Evolutionary conservation across 2,888 invertebrate genomes (phyloP), one percentile per base, ranked within the genome.

Genomic region (Sphinx pinastri): DNA sequence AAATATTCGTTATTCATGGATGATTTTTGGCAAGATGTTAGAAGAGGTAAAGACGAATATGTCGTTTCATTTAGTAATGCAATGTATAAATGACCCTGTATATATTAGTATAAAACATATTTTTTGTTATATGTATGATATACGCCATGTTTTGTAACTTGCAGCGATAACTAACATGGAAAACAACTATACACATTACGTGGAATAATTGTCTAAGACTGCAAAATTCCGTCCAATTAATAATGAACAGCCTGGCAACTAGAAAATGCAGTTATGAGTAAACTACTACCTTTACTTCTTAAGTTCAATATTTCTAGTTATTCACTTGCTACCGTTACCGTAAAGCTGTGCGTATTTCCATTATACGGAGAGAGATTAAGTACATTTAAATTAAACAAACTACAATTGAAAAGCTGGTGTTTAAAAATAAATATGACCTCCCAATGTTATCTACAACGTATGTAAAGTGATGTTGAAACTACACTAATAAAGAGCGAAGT

Each of bases 291-390:
- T 55, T 67, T 55, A 57, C 67, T 38, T 68, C 71, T 72, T 58
- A 67, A 54, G 70, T 67, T 67, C 52, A 58, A 19, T 57, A 68
- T 68, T n/a, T 69, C 60, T 63, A 54, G 74, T 68, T 71, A 71
- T 74, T 74, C 73, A 72, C 72, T 63, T 71, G 72, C 72, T 75
- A 74, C 79, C 77, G 76, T 75, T 79, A 77, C 49, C 38, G 52
- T 54, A 38, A 45, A 69, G 31, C 16, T 31, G 54, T 60, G 4
- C 49, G 19, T 67, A 75, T 73, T 72, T 77, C 76, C 79, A 74
- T 71, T 51, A 60, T 47, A 63, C 63, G 19, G 13, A 49, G 60
- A 63, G 13, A 63, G 49, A 63, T 63, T 63, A 49, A 47, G 45
- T 19, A 10, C 10, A 47, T 60, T 60, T 47, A 45, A 47, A 47